Evolutionary conservation across 2,888 invertebrate species (phyloP), one percentile per base, ranked within the genome.

Genomic region (Calliscelio sp.): DNA sequence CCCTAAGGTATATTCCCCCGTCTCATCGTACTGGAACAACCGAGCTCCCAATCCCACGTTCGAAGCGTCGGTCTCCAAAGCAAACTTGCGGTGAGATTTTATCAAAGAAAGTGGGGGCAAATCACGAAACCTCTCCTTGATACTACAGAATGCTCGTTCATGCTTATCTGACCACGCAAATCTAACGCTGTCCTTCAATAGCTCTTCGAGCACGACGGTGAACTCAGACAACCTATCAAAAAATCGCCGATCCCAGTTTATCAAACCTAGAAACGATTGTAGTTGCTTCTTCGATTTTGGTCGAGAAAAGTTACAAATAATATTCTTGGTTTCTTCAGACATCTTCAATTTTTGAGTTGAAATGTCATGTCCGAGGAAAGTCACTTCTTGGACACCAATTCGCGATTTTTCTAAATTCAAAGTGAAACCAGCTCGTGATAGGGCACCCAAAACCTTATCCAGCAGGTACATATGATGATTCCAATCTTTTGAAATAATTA

Each of bases 1-100:
- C n/a, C n/a, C n/a, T n/a, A n/a, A n/a, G n/a, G n/a, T n/a, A n/a
- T n/a, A n/a, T n/a, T n/a, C n/a, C n/a, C n/a, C n/a, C n/a, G n/a
- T n/a, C n/a, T n/a, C n/a, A n/a, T n/a, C n/a, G n/a, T n/a, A n/a
- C n/a, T n/a, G n/a, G n/a, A n/a, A n/a, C n/a, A n/a, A n/a, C n/a
- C n/a, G n/a, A n/a, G n/a, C n/a, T n/a, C n/a, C n/a, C n/a, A n/a
- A n/a, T n/a, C n/a, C n/a, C n/a, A n/a, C n/a, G n/a, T n/a, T n/a
- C n/a, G 71, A 71, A 28, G 71, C 71, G 46, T 70, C 70, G 1
- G 68, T 68, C 24, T 68, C 53, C 6, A 68, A 2, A 0, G 41
- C 70, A n/a, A 38, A 68, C 2, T 18, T 22, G 0, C 68, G 68
- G n/a, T 38, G 5, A 2, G 53, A 68, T 38, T 55, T 24, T 3